These are phyloP conservation scores for Microtus oregoni DNA, from an alignment of 2,113 vertebrate genomes.

Conservation along the genomic window DNA sequence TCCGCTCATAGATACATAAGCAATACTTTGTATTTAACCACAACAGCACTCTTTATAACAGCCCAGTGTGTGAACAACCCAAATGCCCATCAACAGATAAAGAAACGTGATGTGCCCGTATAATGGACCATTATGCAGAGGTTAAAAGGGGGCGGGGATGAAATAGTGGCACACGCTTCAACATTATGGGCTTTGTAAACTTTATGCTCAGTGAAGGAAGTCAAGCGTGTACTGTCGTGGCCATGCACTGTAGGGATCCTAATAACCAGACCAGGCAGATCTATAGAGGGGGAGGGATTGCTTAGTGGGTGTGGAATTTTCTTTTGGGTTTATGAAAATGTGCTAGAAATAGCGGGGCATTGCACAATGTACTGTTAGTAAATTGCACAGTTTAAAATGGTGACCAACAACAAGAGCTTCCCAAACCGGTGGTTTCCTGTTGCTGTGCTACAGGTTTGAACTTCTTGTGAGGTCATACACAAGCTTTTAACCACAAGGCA, in stretches of 20 bases:
- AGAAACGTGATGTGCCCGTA: not conserved
- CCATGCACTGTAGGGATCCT: not conserved
- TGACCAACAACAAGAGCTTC: not conserved
- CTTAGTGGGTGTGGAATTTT: not conserved
- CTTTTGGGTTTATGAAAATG: not conserved
- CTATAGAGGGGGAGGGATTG: not conserved
- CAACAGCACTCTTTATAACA: not conserved
- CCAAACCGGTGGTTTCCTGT: not conserved
- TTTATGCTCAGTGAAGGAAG: conserved; percentile 2
- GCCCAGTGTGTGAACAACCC: not conserved
- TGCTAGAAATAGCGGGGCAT: not conserved
- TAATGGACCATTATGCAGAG: not conserved
- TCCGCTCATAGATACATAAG: not conserved
- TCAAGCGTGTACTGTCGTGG: not conserved
- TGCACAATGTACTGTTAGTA: not conserved
- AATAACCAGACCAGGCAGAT: not conserved
- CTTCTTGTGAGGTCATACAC: not conserved
- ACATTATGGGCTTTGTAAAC: not conserved
- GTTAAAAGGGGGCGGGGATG: not conserved
- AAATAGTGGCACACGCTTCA: not conserved
- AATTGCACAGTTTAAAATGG: not conserved
- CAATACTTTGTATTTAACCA: not conserved
- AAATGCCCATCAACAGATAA: not conserved
- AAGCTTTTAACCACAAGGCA: not conserved
- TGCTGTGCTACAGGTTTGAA: not conserved